Evolutionary conservation across 2,113 vertebrate species (phyloP).

Genomic region (Delphinus delphis): DNA sequence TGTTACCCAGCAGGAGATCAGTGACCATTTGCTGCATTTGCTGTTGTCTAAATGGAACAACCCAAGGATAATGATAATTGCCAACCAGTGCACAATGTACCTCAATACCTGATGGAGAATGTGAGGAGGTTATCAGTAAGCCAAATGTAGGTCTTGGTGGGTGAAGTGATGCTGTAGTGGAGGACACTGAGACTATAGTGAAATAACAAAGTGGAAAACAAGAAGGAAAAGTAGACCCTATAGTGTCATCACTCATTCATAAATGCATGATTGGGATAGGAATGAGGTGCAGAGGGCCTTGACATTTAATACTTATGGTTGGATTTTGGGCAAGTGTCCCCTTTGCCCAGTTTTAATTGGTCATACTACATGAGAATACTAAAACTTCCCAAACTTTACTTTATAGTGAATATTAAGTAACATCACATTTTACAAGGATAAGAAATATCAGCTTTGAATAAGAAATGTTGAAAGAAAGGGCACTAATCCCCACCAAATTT

Average conservation of each 20-base stretch:
- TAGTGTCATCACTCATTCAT: background rate
- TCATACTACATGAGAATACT: background rate
- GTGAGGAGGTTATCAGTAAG: background rate
- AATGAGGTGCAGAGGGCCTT: background rate
- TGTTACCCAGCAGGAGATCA: background rate
- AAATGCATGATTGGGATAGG: background rate
- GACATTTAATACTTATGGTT: background rate
- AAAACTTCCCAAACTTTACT: background rate
- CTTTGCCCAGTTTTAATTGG: background rate
- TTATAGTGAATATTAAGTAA: background rate
- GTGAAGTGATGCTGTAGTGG: background rate
- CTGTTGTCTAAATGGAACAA: background rate
- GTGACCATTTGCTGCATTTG: background rate
- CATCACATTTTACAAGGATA: background rate
- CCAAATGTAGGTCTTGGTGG: background rate
- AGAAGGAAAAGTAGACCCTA: background rate
- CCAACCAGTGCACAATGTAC: background rate
- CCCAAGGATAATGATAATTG: background rate
- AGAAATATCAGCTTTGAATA: background rate
- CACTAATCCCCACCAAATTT: background rate
- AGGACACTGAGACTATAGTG: background rate
- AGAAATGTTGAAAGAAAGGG: background rate
- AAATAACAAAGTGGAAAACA: background rate
- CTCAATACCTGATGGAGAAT: background rate
- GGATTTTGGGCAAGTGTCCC: background rate